phyloP scores from a whole-genome alignment of 2,797 vertebrate species.

The Crenichthys baileyi region DNA sequence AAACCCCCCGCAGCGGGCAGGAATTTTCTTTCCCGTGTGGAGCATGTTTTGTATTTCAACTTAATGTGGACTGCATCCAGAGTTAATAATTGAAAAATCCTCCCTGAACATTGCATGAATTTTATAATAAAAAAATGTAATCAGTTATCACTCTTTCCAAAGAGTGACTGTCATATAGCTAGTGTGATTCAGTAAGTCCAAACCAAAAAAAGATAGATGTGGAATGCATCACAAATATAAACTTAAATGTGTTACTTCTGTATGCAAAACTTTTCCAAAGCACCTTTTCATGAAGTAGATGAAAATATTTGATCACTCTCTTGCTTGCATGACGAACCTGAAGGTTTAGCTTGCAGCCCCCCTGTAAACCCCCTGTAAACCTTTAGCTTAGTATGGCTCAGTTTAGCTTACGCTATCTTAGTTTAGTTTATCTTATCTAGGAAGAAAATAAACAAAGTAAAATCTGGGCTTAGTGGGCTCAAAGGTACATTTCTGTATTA shows the following conservation, averaged over 20 bases:
- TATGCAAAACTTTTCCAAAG: neutral
- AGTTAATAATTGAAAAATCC: constrained; percentile 4
- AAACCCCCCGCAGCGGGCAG: too few relatives aligned
- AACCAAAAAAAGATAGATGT: neutral
- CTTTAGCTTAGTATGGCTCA: neutral
- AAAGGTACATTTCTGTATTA: neutral
- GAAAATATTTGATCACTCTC: neutral
- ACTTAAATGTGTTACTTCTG: neutral
- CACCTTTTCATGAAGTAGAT: neutral
- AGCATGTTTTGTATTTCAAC: neutral
- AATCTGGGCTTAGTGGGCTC: neutral
- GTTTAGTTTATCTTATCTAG: neutral
- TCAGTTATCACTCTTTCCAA: neutral
- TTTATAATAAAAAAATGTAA: neutral
- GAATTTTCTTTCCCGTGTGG: too few relatives aligned
- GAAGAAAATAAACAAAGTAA: neutral
- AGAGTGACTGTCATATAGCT: neutral
- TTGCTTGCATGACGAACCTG: neutral
- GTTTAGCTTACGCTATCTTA: neutral
- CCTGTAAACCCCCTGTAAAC: too few relatives aligned
- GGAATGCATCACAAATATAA: neutral
- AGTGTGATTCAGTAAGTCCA: neutral
- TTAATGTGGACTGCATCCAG: neutral
- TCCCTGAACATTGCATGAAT: neutral
- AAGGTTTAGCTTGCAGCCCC: constrained; percentile 18